Conservation (phyloP, 2,888 invertebrate genomes). For the Drosophila cognata region DNA sequence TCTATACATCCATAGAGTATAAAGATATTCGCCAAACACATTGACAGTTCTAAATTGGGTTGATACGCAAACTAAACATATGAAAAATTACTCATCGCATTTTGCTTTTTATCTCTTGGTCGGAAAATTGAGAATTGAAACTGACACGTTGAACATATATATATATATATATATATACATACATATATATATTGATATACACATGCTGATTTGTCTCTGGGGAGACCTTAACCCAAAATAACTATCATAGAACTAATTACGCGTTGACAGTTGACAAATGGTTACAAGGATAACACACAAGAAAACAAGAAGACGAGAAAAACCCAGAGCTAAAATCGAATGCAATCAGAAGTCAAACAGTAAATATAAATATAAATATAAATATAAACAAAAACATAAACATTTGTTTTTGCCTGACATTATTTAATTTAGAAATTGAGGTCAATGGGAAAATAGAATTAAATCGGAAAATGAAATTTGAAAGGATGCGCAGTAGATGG, state of each 20-base stretch:
- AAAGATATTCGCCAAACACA: conserved; percentile 42
- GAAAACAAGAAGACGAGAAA: neutral
- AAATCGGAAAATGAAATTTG: conserved; percentile 14
- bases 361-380: neutral
- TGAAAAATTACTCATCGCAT: conserved; percentile 48
- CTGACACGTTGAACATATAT: conserved; percentile 19
- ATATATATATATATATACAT: neutral
- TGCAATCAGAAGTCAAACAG: conserved; percentile 20
- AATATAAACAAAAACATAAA: conserved; percentile 1
- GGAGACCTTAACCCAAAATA: conserved; percentile 53
- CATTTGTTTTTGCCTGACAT: conserved; percentile 20
- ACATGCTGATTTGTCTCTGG: conserved; percentile 2
- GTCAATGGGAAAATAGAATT: conserved; percentile 75
- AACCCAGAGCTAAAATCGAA: neutral
- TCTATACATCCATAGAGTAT: neutral
- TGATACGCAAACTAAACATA: conserved; percentile 50
- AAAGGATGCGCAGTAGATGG: conserved; percentile 42
- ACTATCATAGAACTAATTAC: conserved; percentile 27
- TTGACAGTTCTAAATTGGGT: conserved; percentile 71
- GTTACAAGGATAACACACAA: conserved; percentile 53
- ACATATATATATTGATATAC: neutral
- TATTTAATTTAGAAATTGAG: conserved; percentile 58
- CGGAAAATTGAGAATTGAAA: conserved; percentile 44
- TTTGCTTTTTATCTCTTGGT: neutral
- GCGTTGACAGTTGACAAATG: conserved; percentile 31